A percentile compares a stretch with the other conserved stretches of the same genome.
phyloP scores from a whole-genome alignment of 2,797 vertebrate species.

The Hybognathus amarus region DNA sequence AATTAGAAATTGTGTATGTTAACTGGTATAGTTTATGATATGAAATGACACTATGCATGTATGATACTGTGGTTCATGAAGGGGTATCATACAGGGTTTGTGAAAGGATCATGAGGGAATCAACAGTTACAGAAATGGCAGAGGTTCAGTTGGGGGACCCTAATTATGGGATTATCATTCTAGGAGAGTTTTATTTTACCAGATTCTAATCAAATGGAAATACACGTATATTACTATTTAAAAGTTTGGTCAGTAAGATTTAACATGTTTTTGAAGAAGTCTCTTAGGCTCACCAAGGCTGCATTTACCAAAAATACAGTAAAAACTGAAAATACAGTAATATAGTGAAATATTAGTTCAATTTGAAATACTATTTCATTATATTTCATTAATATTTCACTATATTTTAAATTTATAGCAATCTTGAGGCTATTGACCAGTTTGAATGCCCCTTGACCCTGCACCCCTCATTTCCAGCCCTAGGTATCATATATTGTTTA shows the following conservation, averaged over 20 bases:
- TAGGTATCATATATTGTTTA: neutral
- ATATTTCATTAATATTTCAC: neutral
- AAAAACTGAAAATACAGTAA: neutral
- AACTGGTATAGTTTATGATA: conserved; percentile 14
- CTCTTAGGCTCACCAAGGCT: neutral
- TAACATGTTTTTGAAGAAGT: neutral
- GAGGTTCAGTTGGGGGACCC: neutral
- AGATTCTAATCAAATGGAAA: neutral
- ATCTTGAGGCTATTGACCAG: neutral
- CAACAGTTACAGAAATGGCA: neutral
- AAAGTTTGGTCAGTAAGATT: neutral
- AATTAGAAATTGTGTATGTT: neutral
- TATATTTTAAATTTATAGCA: neutral
- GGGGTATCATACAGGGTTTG: conserved; percentile 8
- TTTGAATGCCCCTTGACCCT: neutral
- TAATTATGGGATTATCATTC: neutral
- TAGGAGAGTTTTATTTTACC: neutral
- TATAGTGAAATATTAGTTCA: neutral
- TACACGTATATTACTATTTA: neutral
- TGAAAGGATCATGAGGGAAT: conserved; percentile 5
- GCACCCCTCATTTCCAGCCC: neutral
- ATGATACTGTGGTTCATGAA: conserved; percentile 31
- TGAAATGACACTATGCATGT: conserved; percentile 25
- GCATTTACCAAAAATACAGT: neutral
- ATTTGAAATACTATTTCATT: neutral